Evolutionary conservation across 2,888 invertebrate species (phyloP).

Genomic region (Dascillus cervinus): DNA sequence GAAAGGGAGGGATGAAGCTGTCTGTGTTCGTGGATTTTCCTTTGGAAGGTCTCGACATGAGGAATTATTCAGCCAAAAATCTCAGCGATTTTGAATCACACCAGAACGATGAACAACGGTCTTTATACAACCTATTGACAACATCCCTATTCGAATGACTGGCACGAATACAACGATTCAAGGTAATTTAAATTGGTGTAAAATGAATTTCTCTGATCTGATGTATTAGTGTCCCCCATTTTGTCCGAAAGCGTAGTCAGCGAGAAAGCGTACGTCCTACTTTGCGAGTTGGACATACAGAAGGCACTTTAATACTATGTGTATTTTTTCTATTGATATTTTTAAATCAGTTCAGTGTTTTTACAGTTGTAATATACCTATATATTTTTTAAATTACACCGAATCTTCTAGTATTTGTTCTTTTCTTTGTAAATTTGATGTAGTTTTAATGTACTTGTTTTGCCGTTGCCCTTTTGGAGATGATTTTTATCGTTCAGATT

Average conservation of each 20-base stretch:
- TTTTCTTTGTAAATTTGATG: too few species aligned
- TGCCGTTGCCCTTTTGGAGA: too few species aligned
- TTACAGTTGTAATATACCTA: too few species aligned
- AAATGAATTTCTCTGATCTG: neutral
- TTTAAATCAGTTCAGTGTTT: too few species aligned
- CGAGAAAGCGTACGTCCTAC: constrained; percentile 86
- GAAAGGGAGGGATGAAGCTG: constrained; percentile 83
- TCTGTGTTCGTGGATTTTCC: constrained; percentile 86
- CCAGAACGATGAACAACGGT: constrained; percentile 84
- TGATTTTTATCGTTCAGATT: too few species aligned
- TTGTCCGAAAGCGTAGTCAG: constrained; percentile 68
- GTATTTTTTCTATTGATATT: too few species aligned
- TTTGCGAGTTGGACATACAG: constrained; percentile 66
- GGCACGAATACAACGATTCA: constrained; percentile 93
- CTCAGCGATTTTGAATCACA: constrained; percentile 79
- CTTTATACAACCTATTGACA: constrained; percentile 95
- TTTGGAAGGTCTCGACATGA: constrained; percentile 72
- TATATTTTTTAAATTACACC: too few species aligned
- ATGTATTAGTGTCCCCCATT: constrained; percentile 57
- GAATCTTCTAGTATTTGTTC: too few species aligned
- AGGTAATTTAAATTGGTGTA: constrained; percentile 46
- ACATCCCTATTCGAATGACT: constrained; percentile 78
- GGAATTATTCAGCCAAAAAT: constrained; percentile 60
- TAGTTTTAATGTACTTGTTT: too few species aligned
- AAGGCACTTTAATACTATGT: constrained; percentile 34